A percentile compares a stretch with the other conserved stretches of the same genome.
Evolutionary conservation across 1,140 invertebrate genomes (phyloP).

Genomic region (Nephila pilipes): DNA sequence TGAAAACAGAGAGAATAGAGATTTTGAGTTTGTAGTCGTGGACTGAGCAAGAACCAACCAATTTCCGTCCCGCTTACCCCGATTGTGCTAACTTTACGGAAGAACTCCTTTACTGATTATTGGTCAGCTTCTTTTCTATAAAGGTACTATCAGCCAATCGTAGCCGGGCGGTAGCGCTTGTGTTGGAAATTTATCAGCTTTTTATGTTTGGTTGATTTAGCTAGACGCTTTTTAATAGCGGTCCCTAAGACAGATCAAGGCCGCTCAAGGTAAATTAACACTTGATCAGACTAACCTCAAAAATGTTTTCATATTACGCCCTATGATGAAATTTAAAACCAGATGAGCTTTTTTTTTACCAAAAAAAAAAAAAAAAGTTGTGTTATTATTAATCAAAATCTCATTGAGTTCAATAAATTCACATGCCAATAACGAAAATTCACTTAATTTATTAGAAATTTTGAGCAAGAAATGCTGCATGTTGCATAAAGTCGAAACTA

Average conservation of each 20-base stretch:
- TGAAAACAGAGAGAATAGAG: background rate
- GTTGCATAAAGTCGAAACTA: too few relatives aligned
- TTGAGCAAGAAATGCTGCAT: too few relatives aligned
- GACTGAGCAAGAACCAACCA: constrained; percentile 55
- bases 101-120: background rate
- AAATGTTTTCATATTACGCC: background rate
- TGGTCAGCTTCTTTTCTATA: background rate
- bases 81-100: constrained; percentile 32
- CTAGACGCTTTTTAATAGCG: background rate
- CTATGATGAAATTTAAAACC: background rate
- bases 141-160: background rate
- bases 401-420: too few relatives aligned
- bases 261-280: background rate
- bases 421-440: too few relatives aligned
- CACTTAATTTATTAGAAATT: too few relatives aligned
- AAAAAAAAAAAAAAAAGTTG: background rate
- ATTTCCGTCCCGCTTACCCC: constrained; percentile 30
- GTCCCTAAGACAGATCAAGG: background rate
- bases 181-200: background rate
- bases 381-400: too few relatives aligned
- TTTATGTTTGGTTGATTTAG: constrained; percentile 30
- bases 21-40: background rate
- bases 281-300: background rate
- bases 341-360: too few relatives aligned
- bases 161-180: too few relatives aligned